phyloP scores from a whole-genome alignment of 1,140 invertebrate species.

The Macrobrachium rosenbergii region DNA sequence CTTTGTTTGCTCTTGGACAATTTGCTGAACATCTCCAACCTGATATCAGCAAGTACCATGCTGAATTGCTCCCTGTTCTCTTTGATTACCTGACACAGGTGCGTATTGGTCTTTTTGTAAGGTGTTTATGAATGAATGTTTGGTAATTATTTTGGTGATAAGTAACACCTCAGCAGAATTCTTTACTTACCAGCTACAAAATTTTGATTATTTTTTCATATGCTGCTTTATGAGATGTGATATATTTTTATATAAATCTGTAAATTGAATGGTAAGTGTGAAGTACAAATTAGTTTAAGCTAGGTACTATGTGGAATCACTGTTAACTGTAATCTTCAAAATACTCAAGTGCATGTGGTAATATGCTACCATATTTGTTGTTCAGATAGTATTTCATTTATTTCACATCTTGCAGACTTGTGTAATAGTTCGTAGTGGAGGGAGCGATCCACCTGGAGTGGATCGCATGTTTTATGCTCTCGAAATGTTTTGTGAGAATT shows the following conservation, averaged over 20 bases:
- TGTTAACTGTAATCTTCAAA: no score
- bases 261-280: neutral
- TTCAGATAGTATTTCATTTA: neutral
- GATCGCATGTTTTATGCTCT: constrained; percentile 86
- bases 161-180: no score
- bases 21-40: constrained; percentile 86
- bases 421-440: constrained; percentile 53
- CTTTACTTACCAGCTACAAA: no score
- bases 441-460: constrained; percentile 72
- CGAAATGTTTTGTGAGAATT: constrained; percentile 85
- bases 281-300: no score
- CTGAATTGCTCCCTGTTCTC: constrained; percentile 81
- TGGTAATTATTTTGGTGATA: no score
- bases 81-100: constrained; percentile 80
- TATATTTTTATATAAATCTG: no score
- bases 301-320: no score
- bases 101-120: constrained; percentile 66
- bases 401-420: constrained; percentile 44
- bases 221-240: no score
- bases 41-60: constrained; percentile 80
- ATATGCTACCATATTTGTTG: neutral
- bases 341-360: no score
- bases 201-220: no score
- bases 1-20: constrained; percentile 85
- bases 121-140: neutral